phyloP scores from a whole-genome alignment of 2,113 vertebrate species.

The Dolichotis patagonum region DNA sequence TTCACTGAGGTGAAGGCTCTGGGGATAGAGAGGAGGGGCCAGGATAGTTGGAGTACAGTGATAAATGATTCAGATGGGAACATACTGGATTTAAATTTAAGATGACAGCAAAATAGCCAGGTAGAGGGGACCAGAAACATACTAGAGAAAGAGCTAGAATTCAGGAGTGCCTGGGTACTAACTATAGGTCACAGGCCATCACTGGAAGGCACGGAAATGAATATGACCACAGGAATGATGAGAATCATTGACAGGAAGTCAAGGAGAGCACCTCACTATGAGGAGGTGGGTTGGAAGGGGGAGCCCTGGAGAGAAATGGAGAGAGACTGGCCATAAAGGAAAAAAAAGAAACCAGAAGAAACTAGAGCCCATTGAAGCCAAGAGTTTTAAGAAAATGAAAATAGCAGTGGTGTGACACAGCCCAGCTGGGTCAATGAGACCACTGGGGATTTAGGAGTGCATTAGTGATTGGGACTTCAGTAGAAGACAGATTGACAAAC shows the following conservation, averaged over 20 bases:
- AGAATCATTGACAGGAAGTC: neutral
- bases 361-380: neutral
- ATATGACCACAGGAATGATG: too few relatives aligned
- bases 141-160: neutral
- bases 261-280: fast-evolving
- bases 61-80: neutral
- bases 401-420: fast-evolving
- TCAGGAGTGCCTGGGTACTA: neutral
- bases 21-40: neutral
- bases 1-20: neutral
- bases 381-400: neutral
- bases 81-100: neutral
- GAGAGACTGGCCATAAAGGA: neutral
- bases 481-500: neutral
- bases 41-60: neutral
- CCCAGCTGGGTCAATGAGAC: neutral
- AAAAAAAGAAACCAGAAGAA: neutral
- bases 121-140: neutral
- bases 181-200: neutral
- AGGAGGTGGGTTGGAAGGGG: neutral
- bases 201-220: neutral
- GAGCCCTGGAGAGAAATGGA: neutral
- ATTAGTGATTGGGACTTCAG: neutral
- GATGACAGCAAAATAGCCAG: neutral
- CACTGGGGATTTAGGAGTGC: fast-evolving